Base-by-base conservation (phyloP, 2,888 invertebrate genomes). In the Proisotoma minuta region DNA sequence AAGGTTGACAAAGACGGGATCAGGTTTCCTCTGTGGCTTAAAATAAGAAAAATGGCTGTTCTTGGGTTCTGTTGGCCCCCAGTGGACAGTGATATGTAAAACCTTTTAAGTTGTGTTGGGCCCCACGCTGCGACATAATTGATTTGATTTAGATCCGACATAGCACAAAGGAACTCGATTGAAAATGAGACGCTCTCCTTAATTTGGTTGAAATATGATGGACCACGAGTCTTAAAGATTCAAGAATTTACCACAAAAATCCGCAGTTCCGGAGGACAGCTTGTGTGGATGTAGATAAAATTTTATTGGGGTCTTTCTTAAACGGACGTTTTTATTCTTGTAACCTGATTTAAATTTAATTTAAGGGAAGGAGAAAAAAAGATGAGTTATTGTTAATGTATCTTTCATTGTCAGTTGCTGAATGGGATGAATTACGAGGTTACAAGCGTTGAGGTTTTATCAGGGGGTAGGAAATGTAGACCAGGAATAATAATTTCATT, bases 111-210 rank as follows among this genome's bases (percentile, higher is more conserved):
- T 65, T 67, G 65, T 70, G 65, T 62, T 62, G 58, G 71, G 65
- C 69, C 70, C 71, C 72, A 28, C 66, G 69, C 68, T 64, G 72
- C 40, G 72, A 60, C 66, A 68, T 73, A 73, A 73, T 73, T 73
- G 72, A 73, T 73, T 73, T 73, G 71, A 71, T 71, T 73, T 71
- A 71, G 72, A 73, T 73, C 69, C 71, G 66, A 70, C 72, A 70
- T 68, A 67, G 66, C 64, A 68, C 70, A 70, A 72, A 72, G 65
- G 69, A 70, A 66, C 66, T 72, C 69, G 60, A 69, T 68, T 59
- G 54, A 65, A 62, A 66, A 68, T 68, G 63, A 65, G 69, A 66
- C 65, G 63, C 68, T 71, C 68, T 63, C 62, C 66, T 63, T 69
- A 65, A 71, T 69, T 53, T 64, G 64, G 63, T 69, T 66, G 71